phyloP scores from a whole-genome alignment of 2,888 invertebrate species.

The Tuta absoluta region DNA sequence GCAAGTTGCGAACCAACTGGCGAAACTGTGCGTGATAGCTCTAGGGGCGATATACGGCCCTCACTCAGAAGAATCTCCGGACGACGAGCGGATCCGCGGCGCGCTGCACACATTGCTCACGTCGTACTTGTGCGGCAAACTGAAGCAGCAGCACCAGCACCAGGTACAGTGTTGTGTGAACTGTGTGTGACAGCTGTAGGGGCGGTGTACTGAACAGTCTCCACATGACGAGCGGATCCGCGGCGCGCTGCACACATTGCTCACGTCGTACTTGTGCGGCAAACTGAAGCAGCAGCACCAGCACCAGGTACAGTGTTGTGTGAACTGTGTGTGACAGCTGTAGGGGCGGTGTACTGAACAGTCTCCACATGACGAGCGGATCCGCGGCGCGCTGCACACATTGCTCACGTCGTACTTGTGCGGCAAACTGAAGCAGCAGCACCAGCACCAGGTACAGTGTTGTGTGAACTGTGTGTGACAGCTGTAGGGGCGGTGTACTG shows the following conservation, averaged over 20 bases:
- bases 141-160: constrained; percentile 86
- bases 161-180: constrained; percentile 83
- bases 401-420: constrained; percentile 94
- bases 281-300: constrained; percentile 87
- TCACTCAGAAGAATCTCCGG: constrained; percentile 77
- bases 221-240: constrained; percentile 81
- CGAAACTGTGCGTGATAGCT: constrained; percentile 89
- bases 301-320: constrained; percentile 84
- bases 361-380: constrained; percentile 80
- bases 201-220: constrained; percentile 84
- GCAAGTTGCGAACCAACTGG: constrained; percentile 95
- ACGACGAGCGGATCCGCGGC: constrained; percentile 78
- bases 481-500: constrained; percentile 92
- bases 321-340: constrained; percentile 89
- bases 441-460: constrained; percentile 86
- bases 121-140: constrained; percentile 90
- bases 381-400: constrained; percentile 78
- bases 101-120: constrained; percentile 88
- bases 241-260: constrained; percentile 81
- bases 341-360: constrained; percentile 88
- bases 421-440: constrained; percentile 85
- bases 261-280: constrained; percentile 93
- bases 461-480: constrained; percentile 86
- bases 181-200: constrained; percentile 92
- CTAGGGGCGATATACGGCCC: constrained; percentile 89